Evolutionary conservation across 2,113 vertebrate genomes (phyloP).

Genomic region (Tetrax tetrax): DNA sequence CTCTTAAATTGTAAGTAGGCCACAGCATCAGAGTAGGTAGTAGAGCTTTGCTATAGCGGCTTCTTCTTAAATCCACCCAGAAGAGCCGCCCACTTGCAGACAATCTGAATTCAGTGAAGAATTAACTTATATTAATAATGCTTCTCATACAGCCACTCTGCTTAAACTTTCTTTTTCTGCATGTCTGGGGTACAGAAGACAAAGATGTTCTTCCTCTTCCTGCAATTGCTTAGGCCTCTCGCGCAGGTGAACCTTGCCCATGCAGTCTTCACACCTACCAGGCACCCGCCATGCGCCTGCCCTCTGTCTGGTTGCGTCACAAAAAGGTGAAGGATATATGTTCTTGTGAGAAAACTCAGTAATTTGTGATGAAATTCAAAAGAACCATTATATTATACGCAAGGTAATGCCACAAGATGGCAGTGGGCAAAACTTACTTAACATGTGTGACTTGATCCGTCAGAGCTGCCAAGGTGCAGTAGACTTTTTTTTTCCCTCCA

Average conservation of each 20-base stretch:
- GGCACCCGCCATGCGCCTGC: accelerated
- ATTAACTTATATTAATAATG: neutral
- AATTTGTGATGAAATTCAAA: neutral
- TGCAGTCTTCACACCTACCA: neutral
- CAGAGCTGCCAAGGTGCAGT: neutral
- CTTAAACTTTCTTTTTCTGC: neutral
- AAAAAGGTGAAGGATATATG: neutral
- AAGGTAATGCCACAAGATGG: neutral
- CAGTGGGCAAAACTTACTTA: neutral
- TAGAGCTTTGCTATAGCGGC: neutral
- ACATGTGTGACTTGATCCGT: neutral
- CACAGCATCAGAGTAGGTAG: neutral
- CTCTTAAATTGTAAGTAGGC: constrained; percentile 9
- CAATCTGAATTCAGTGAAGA: neutral
- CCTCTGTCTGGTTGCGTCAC: accelerated
- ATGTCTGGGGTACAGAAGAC: neutral
- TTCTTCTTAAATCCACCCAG: neutral
- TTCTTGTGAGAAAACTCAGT: neutral
- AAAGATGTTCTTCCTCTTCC: neutral
- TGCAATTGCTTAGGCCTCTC: accelerated
- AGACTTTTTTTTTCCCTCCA: neutral
- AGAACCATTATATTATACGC: neutral
- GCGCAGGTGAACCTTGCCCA: accelerated
- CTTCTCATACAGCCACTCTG: neutral
- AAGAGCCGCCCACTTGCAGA: neutral